These are phyloP conservation scores for Megaptera novaeangliae DNA, from an alignment of 2,113 vertebrate genomes.

Conservation along the genomic window DNA sequence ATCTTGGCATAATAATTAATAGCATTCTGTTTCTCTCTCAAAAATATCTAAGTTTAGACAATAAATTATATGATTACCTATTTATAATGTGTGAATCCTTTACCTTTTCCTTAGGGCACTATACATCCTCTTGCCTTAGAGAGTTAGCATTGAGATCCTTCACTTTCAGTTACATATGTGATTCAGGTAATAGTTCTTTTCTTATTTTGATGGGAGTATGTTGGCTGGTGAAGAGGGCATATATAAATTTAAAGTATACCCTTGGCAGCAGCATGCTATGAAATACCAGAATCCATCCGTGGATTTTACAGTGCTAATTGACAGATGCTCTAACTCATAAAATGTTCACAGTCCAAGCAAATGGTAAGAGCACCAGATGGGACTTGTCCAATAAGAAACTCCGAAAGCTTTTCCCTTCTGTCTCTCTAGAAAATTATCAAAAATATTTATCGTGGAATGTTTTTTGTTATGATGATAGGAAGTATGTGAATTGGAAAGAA, in stretches of 20 bases:
- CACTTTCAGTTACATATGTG: background rate
- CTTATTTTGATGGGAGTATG: background rate
- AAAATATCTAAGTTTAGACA: background rate
- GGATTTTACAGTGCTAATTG: constrained; percentile 42
- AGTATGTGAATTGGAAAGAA: background rate
- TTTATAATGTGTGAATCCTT: background rate
- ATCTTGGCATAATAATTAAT: background rate
- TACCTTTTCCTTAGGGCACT: background rate
- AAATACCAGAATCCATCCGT: background rate
- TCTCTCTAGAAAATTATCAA: background rate
- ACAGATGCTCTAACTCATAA: constrained; percentile 58
- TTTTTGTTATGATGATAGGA: constrained; percentile 7
- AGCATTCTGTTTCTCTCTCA: background rate
- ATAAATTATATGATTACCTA: background rate
- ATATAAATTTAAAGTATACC: constrained; percentile 7
- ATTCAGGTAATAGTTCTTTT: background rate
- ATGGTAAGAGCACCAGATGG: constrained; percentile 48
- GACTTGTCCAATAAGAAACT: constrained; percentile 24
- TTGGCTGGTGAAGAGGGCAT: background rate
- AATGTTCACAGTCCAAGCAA: constrained; percentile 39
- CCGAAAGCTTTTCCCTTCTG: constrained; percentile 32
- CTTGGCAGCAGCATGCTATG: background rate
- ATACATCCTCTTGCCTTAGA: background rate
- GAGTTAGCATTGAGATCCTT: background rate
- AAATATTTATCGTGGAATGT: constrained; percentile 7